Evolutionary conservation across 2,113 vertebrate genomes (phyloP).

Genomic region (Nycticebus coucang): DNA sequence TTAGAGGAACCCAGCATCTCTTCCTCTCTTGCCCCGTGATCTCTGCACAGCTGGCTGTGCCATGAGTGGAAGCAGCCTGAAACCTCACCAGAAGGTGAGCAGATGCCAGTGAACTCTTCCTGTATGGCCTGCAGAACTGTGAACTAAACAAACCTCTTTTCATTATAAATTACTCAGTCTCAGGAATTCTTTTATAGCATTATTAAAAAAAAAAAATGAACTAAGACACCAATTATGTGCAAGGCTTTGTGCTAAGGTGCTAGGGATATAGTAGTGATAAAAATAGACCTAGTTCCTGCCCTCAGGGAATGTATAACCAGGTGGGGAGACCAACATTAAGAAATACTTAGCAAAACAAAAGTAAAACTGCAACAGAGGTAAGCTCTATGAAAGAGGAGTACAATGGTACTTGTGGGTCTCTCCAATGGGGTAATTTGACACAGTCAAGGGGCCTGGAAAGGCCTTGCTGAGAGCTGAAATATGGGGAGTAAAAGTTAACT

Average conservation of each 20-base stretch:
- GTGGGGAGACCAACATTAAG: not conserved
- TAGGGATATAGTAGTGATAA: not conserved
- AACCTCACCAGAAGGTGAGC: too few species aligned
- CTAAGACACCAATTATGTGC: not conserved
- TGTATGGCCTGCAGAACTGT: not conserved
- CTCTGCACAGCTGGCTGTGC: not conserved
- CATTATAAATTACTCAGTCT: not conserved
- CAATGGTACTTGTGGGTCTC: accelerated
- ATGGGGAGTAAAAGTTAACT: not conserved
- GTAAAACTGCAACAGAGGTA: not conserved
- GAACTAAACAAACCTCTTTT: not conserved
- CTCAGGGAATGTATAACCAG: not conserved
- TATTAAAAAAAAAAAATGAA: not conserved
- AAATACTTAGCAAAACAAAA: not conserved
- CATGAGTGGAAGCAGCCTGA: not conserved
- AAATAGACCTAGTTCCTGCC: not conserved
- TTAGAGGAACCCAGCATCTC: not conserved
- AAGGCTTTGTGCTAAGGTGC: not conserved
- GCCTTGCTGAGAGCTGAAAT: not conserved
- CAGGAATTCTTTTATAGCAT: not conserved
- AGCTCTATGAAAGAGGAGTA: not conserved
- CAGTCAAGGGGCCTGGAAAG: not conserved
- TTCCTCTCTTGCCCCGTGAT: not conserved
- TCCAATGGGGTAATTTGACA: not conserved
- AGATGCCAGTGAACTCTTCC: not conserved